Conservation (phyloP, 2,888 invertebrate genomes). For the Zaprionus lineosus region DNA sequence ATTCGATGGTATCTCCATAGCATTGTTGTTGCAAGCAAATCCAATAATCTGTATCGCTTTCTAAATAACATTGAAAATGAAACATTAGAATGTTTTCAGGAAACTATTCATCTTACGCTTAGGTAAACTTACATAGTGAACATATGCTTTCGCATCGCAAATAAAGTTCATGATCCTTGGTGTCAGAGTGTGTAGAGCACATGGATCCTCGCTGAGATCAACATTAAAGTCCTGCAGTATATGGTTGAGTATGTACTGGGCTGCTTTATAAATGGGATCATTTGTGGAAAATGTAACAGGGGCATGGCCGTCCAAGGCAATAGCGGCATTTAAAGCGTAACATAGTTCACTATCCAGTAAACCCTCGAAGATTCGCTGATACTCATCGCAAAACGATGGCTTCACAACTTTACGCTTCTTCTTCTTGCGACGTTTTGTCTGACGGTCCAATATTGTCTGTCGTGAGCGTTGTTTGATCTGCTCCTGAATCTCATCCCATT, state of each 20-base stretch:
- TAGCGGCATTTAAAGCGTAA: constrained; percentile 75
- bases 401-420: constrained; percentile 16
- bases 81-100: no score
- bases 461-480: constrained; percentile 48
- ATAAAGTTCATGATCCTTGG: constrained; percentile 69
- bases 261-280: constrained; percentile 80
- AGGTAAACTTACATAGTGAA: constrained; percentile 67
- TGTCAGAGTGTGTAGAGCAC: constrained; percentile 48
- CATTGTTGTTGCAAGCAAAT: constrained; percentile 50
- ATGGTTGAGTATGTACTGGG: constrained; percentile 78
- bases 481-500: constrained; percentile 66
- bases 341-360: constrained; percentile 73
- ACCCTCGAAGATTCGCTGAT: constrained; percentile 64
- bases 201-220: constrained; percentile 74
- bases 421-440: constrained; percentile 32
- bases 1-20: constrained; percentile 45
- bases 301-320: constrained; percentile 65
- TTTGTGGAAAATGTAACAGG: constrained; percentile 59
- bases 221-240: constrained; percentile 71
- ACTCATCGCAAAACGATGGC: constrained; percentile 55
- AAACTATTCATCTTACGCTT: no score
- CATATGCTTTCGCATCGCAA: constrained; percentile 74
- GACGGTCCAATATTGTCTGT: neutral
- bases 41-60: constrained; percentile 78
- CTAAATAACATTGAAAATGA: constrained; percentile 36